Percentiles rank a stretch among this genome's conserved stretches.
phyloP scores from a whole-genome alignment of 2,888 invertebrate genomes.

The Archips crataeganus region DNA sequence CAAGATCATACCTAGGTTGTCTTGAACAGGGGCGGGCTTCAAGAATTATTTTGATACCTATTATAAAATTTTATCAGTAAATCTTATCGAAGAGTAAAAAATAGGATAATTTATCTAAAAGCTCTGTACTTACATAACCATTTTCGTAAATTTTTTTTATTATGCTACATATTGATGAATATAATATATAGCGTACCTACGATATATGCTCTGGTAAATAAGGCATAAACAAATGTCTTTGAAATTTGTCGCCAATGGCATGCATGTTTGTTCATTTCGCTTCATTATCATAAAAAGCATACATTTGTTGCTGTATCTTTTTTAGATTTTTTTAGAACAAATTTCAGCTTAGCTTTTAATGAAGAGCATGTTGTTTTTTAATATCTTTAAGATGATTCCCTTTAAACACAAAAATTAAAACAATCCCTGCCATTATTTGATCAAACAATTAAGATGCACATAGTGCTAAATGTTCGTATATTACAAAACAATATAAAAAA shows the following conservation, averaged over 20 bases:
- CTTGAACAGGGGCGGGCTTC: no score
- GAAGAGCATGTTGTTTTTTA: constrained; percentile 3
- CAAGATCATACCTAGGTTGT: no score
- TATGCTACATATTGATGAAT: neutral
- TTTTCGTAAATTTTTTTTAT: neutral
- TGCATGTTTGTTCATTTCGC: constrained; percentile 30
- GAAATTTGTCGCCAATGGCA: neutral
- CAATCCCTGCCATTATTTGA: neutral
- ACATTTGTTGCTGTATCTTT: neutral
- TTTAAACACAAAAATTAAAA: neutral
- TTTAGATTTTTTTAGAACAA: neutral
- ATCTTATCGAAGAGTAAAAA: neutral
- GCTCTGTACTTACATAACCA: no score
- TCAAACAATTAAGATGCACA: neutral
- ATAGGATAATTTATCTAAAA: neutral
- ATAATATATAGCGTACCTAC: neutral
- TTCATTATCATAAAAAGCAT: constrained; percentile 26
- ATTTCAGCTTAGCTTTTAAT: neutral
- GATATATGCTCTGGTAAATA: neutral
- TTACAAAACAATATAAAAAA: neutral
- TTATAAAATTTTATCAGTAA: no score
- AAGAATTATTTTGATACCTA: no score
- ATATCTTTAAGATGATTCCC: neutral
- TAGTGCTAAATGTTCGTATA: neutral
- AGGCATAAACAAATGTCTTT: neutral